These are phyloP conservation scores for Caracal caracal DNA, from an alignment of 2,113 vertebrate species.

Conservation along the genomic window DNA sequence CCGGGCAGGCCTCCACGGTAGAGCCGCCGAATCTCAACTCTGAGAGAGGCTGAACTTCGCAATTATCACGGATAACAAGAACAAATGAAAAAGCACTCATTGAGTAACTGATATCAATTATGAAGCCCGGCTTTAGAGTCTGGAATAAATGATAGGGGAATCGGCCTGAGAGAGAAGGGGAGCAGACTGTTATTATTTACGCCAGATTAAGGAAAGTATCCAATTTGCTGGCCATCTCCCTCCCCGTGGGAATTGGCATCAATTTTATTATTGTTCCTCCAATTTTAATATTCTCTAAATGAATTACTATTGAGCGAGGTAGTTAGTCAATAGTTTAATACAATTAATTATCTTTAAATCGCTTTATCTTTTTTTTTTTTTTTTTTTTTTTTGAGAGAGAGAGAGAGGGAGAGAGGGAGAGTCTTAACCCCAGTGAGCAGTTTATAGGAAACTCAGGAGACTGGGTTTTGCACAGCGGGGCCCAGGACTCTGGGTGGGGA, in stretches of 20 bases:
- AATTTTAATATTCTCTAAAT: constrained; percentile 92
- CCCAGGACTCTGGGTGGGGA: neutral
- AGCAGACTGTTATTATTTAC: constrained; percentile 92
- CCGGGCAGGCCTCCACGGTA: rapidly evolving
- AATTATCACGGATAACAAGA: constrained; percentile 85
- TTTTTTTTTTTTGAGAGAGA: neutral
- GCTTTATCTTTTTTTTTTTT: constrained; percentile 80
- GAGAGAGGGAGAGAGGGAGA: neutral
- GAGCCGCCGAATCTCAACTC: neutral
- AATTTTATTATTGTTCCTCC: constrained; percentile 92
- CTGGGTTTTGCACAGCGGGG: neutral
- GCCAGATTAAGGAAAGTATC: constrained; percentile 92
- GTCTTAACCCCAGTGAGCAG: constrained; percentile 66
- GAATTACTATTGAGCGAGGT: constrained; percentile 89
- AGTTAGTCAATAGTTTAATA: constrained; percentile 92
- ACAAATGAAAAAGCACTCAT: constrained; percentile 85
- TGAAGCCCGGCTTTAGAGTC: constrained; percentile 87
- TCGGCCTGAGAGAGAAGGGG: constrained; percentile 87
- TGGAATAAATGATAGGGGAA: constrained; percentile 91
- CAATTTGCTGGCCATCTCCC: constrained; percentile 90
- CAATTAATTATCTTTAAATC: constrained; percentile 90
- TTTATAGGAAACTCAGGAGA: constrained; percentile 68
- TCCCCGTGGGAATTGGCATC: constrained; percentile 89
- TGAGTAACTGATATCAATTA: constrained; percentile 90
- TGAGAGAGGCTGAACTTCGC: constrained; percentile 77